Base-by-base conservation (phyloP, 2,888 invertebrate species). In the Drosophila affinis region DNA sequence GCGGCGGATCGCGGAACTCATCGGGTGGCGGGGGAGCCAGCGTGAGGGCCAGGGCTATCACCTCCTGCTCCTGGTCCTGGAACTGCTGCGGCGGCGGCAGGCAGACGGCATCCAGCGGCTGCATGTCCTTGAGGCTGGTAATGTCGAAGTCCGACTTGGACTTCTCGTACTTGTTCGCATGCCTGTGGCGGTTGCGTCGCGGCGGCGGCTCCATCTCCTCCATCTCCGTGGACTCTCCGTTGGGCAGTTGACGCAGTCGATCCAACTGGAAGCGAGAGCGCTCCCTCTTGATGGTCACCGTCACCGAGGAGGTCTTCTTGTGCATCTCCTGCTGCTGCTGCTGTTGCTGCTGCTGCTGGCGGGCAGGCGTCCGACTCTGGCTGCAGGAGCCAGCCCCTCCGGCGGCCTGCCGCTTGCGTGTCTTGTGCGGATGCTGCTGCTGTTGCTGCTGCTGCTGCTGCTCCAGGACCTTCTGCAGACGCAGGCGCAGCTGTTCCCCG, bases 11-110 rank as follows among this genome's bases (percentile, higher is more conserved):
- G 3, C 94, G 92, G 84, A 96, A 96, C 82, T 95, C 94, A 79
- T 96, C 96, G 0, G 96, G 96, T 9, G 96, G 95, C 21, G 96
- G 95, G 3, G 82, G 88, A 10, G 84, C 88, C 14, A 83, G 59
- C 10, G n/a, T 45, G 12, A 69, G 12, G 0, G 45, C 58, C 32
- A 70, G 24, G 14, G 39, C n/a, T 39, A 39, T n/a, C 10, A 77
- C 39, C 27, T 96, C 94, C 87, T 97, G 97, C 55, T 95, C 95
- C 91, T 97, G 97, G 90, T 96, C 94, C 88, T 97, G 97, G 92
- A 97, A 96, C 88, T 96, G 96, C 2, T 97, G 97, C 0, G 97
- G 97, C 32, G 96, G 96, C 58, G 95, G 92, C 70, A 95, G 91
- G 32, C 94, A 93, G 1, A 96, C 93, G 87, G 96, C 95, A 79